phyloP scores from a whole-genome alignment of 2,113 vertebrate species.

The Heptranchias perlo region DNA sequence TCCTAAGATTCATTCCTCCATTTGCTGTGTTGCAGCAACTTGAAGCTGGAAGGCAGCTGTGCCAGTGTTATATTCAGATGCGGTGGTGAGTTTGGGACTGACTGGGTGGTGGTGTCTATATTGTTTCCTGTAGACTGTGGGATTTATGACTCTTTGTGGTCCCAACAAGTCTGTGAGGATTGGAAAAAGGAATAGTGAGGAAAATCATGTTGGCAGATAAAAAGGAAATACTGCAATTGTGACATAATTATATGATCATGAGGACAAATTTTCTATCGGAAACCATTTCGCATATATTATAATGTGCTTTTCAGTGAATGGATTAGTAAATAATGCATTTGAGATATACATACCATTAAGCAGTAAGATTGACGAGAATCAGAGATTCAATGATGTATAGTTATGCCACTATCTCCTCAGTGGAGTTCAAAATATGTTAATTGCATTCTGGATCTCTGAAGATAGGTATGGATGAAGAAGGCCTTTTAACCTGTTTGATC shows the following conservation, averaged over 20 bases:
- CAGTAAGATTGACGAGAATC: neutral
- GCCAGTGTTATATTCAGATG: conserved; percentile 4
- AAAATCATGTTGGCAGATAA: neutral
- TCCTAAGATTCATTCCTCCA: neutral
- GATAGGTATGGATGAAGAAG: neutral
- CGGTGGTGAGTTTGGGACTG: neutral
- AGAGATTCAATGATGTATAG: neutral
- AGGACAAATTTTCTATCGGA: neutral
- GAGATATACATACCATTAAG: neutral
- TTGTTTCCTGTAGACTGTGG: neutral
- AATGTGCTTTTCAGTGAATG: neutral
- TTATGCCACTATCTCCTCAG: neutral
- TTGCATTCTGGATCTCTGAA: neutral
- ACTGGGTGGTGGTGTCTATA: conserved; percentile 1
- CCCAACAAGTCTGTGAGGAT: neutral
- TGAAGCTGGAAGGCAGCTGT: neutral
- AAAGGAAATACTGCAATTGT: neutral
- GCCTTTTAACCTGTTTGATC: neutral
- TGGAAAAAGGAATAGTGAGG: neutral
- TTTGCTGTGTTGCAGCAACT: conserved; percentile 5
- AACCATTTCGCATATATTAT: neutral
- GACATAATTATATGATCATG: neutral
- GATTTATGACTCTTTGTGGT: conserved; percentile 23
- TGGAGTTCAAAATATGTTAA: neutral
- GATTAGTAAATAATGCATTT: neutral